These are phyloP conservation scores for Spisula solida DNA, from an alignment of 2,888 invertebrate species.

Conservation along the genomic window DNA sequence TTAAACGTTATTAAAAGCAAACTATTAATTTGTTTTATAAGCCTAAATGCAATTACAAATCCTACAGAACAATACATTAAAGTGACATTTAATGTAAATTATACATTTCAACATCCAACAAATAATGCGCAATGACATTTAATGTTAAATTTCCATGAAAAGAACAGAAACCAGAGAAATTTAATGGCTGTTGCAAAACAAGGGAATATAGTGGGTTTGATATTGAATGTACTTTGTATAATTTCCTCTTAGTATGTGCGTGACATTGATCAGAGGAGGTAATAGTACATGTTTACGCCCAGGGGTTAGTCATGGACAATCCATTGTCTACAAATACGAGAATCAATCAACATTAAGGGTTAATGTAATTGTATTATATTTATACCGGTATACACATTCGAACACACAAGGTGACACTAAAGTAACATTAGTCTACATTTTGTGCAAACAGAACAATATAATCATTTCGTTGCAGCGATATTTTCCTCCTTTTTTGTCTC, in stretches of 20 bases:
- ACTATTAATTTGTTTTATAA: neutral
- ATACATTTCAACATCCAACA: neutral
- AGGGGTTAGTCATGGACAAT: neutral
- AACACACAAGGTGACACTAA: too few species aligned
- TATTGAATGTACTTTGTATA: neutral
- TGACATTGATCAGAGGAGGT: neutral
- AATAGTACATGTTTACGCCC: neutral
- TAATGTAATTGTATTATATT: neutral
- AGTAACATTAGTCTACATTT: too few species aligned
- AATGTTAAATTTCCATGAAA: neutral
- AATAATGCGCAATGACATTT: neutral
- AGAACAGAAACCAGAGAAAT: neutral
- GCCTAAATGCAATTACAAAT: neutral
- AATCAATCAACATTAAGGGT: neutral
- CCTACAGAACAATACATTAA: neutral
- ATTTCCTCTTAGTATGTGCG: slow-evolving; percentile 4
- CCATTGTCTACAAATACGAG: neutral
- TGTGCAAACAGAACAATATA: too few species aligned
- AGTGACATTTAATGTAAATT: neutral
- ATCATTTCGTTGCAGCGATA: too few species aligned
- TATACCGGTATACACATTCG: too few species aligned
- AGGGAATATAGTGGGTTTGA: neutral
- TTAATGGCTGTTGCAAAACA: neutral
- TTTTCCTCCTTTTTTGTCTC: too few species aligned
- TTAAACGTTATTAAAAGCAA: neutral